Evolutionary conservation across 2,888 invertebrate genomes (phyloP).

Genomic region (Lasioglossum lativentre): DNA sequence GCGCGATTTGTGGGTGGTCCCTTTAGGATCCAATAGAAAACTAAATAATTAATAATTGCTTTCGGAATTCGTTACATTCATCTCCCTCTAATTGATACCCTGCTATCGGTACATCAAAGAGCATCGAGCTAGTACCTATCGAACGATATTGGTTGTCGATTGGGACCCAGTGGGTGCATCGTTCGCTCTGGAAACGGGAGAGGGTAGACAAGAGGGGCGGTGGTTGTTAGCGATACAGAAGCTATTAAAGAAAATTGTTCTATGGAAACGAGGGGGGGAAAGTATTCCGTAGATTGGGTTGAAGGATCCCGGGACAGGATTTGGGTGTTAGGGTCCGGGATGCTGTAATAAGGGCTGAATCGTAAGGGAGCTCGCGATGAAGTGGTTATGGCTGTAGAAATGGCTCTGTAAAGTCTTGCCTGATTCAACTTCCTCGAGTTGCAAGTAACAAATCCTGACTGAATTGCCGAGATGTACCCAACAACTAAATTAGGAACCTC

Average conservation of each 20-base stretch:
- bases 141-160: background rate
- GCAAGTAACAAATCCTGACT: background rate
- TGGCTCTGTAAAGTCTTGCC: background rate
- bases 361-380: background rate
- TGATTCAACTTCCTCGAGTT: background rate
- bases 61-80: background rate
- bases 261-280: background rate
- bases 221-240: background rate
- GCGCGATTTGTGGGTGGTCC: no score
- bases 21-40: background rate
- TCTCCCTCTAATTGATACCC: background rate
- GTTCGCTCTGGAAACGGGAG: background rate
- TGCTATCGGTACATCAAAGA: background rate
- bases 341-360: background rate
- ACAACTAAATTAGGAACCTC: background rate
- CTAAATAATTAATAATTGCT: background rate
- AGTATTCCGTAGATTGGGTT: background rate
- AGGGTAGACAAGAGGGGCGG: background rate
- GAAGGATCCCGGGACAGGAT: background rate
- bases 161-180: background rate
- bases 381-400: background rate
- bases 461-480: background rate
- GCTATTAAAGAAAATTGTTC: slow-evolving; percentile 4
- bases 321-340: background rate
- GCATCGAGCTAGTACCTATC: background rate